phyloP scores from a whole-genome alignment of 2,797 vertebrate species.

The Melanotaenia nigrans region DNA sequence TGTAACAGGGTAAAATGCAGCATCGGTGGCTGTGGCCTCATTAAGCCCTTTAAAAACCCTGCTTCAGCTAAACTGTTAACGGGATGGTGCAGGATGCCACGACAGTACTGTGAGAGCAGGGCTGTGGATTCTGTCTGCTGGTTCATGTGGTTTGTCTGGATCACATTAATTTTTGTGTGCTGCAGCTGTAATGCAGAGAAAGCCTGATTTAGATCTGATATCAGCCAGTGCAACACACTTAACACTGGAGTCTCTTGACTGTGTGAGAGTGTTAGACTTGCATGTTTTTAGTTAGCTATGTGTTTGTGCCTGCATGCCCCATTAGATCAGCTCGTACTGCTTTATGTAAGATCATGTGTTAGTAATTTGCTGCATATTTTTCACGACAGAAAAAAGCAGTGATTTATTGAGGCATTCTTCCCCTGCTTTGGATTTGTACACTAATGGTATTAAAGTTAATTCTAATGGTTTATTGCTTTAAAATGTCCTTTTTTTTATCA shows the following conservation, averaged over 20 bases:
- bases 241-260: constrained; percentile 3
- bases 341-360: constrained; percentile 23
- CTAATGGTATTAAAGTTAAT: constrained; percentile 2
- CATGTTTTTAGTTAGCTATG: not conserved
- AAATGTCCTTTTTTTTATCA: not conserved
- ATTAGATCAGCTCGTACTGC: constrained; percentile 21
- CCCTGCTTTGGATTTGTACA: not conserved
- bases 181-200: constrained; percentile 27
- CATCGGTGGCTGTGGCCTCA: constrained; percentile 35
- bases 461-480: not conserved
- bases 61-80: constrained; percentile 25
- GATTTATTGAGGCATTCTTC: not conserved
- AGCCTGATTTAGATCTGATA: constrained; percentile 18
- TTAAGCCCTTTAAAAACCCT: constrained; percentile 35
- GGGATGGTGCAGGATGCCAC: constrained; percentile 36
- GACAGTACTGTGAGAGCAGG: constrained; percentile 21
- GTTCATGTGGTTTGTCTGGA: constrained; percentile 8
- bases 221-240: not conserved
- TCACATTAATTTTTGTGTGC: constrained; percentile 15
- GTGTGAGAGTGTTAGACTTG: not conserved
- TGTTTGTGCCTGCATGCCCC: constrained; percentile 22
- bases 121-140: not conserved
- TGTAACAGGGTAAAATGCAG: constrained; percentile 29
- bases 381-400: constrained; percentile 4
- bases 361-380: constrained; percentile 29